These are phyloP conservation scores for Muntiacus muntjak DNA, from an alignment of 2,113 vertebrate genomes.

Conservation along the genomic window DNA sequence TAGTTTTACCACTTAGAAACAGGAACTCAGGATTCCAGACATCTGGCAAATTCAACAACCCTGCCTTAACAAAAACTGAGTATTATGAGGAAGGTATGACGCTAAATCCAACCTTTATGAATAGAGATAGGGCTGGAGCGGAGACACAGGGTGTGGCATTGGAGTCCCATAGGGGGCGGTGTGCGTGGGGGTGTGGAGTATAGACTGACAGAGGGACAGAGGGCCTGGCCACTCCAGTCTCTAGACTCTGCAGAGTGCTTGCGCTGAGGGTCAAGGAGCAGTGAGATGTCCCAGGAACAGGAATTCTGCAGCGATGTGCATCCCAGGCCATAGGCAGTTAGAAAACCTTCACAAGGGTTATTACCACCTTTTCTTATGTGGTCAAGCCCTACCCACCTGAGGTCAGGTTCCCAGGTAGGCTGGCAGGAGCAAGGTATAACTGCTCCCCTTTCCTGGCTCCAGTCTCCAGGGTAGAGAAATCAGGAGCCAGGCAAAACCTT, in stretches of 20 bases:
- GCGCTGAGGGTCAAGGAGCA: too few relatives aligned
- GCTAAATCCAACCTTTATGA: background rate
- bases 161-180: background rate
- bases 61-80: background rate
- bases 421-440: background rate
- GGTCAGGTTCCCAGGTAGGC: background rate
- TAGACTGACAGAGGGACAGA: background rate
- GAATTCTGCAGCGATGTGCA: background rate
- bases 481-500: background rate
- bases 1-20: background rate
- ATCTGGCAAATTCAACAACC: background rate
- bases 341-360: background rate
- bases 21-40: background rate
- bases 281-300: background rate
- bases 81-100: background rate
- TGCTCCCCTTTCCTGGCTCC: background rate
- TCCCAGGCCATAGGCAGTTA: background rate
- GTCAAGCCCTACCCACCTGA: background rate
- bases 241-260: background rate
- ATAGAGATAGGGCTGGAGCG: background rate
- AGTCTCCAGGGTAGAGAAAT: background rate
- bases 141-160: background rate
- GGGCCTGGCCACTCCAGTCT: background rate
- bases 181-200: rapidly evolving
- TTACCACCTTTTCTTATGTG: background rate